These are phyloP conservation scores for Buphagus erythrorhynchus DNA, from an alignment of 2,797 vertebrate species.

Conservation along the genomic window DNA sequence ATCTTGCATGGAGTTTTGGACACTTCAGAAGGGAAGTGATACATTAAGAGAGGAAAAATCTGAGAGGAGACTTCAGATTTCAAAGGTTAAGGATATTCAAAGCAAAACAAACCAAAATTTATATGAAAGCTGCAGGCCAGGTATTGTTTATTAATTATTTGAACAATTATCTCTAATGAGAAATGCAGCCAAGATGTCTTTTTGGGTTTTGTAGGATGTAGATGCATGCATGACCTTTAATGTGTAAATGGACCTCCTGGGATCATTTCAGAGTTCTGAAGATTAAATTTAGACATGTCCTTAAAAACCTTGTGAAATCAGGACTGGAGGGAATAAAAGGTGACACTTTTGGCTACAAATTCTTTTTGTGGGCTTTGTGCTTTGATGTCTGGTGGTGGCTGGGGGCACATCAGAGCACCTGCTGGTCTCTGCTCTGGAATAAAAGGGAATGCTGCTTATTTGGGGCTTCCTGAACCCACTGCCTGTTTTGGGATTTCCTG, in stretches of 20 bases:
- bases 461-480: rapidly evolving
- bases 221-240: neutral
- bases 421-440: neutral
- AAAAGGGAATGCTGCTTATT: neutral
- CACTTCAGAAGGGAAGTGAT: neutral
- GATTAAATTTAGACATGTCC: neutral
- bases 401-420: neutral
- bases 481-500: rapidly evolving
- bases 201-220: neutral
- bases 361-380: neutral
- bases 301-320: neutral
- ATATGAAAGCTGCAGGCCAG: neutral
- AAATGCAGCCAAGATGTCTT: neutral
- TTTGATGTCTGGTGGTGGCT: neutral
- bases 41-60: neutral
- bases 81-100: neutral
- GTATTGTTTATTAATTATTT: neutral
- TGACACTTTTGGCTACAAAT: neutral
- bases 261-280: neutral
- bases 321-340: neutral
- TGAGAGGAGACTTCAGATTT: neutral
- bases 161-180: neutral
- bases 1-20: constrained; percentile 6
- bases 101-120: neutral
- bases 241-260: neutral